These are phyloP conservation scores for Tretioscincus oriximinensis DNA, from an alignment of 2,113 vertebrate species.

Conservation along the genomic window DNA sequence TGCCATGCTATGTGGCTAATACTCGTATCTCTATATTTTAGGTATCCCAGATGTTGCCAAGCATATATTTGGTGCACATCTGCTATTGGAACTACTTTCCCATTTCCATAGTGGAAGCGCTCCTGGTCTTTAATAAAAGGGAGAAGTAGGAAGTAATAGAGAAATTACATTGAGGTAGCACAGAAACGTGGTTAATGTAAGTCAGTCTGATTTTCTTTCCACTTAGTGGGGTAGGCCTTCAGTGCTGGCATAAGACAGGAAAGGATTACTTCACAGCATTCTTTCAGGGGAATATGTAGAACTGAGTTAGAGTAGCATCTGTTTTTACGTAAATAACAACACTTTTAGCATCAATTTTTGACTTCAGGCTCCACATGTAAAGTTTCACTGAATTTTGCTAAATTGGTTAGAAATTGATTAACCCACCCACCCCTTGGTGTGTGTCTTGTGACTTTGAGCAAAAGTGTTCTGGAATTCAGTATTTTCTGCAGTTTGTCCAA, in stretches of 20 bases:
- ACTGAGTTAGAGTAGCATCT: background rate
- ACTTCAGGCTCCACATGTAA: background rate
- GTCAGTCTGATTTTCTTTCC: constrained; percentile 13
- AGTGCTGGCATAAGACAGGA: constrained; percentile 8
- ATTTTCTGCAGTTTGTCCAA: background rate
- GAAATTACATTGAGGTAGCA: constrained; percentile 26
- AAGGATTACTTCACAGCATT: background rate
- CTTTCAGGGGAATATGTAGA: background rate
- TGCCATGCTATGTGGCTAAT: constrained; percentile 11
- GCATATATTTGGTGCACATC: constrained; percentile 13
- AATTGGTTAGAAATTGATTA: constrained; percentile 1
- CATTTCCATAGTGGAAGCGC: background rate
- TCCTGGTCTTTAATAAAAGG: constrained; percentile 38
- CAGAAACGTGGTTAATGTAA: constrained; percentile 27
- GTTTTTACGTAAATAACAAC: background rate
- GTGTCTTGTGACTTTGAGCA: background rate
- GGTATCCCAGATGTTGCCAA: background rate
- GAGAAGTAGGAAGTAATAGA: constrained; percentile 24
- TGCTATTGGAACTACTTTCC: constrained; percentile 11
- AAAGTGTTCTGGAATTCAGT: background rate
- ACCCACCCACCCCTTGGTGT: background rate
- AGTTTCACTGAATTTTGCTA: constrained; percentile 1
- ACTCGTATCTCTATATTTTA: constrained; percentile 25
- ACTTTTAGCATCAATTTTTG: background rate
- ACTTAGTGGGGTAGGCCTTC: constrained; percentile 19